Evolutionary conservation across 2,797 vertebrate species (phyloP).

Genomic region (Pempheris klunzingeri): DNA sequence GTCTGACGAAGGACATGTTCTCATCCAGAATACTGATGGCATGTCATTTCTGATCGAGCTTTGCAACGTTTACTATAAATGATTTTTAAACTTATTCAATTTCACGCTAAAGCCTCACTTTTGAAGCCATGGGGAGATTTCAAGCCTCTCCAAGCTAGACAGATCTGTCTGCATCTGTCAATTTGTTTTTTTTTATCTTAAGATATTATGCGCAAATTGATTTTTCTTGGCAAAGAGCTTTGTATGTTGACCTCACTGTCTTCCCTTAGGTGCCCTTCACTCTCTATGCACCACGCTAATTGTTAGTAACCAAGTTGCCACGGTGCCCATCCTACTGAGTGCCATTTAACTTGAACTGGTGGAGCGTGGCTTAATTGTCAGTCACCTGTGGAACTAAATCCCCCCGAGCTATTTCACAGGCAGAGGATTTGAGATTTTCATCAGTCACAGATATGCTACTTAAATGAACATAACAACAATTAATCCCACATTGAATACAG

Average conservation of each 20-base stretch:
- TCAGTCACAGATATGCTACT: slow-evolving; percentile 66
- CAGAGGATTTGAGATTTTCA: slow-evolving; percentile 51
- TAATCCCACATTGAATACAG: slow-evolving; percentile 61
- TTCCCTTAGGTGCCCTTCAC: slow-evolving; percentile 28
- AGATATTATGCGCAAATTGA: slow-evolving; percentile 3
- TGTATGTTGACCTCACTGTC: slow-evolving; percentile 17
- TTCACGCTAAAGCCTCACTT: slow-evolving; percentile 50
- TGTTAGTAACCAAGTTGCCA: slow-evolving; percentile 26
- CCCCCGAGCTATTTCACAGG: slow-evolving; percentile 37
- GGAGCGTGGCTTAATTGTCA: slow-evolving; percentile 52
- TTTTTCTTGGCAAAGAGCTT: neutral
- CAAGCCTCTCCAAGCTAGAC: neutral
- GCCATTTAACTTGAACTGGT: slow-evolving; percentile 42
- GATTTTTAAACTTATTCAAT: slow-evolving; percentile 62
- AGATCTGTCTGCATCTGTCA: slow-evolving; percentile 25
- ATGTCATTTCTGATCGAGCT: slow-evolving; percentile 50
- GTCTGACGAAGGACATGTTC: slow-evolving; percentile 47
- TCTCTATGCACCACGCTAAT: slow-evolving; percentile 15
- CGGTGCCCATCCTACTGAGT: neutral
- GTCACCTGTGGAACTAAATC: slow-evolving; percentile 63
- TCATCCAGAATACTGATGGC: slow-evolving; percentile 58
- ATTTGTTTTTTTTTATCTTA: slow-evolving; percentile 28
- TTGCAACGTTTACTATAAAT: slow-evolving; percentile 34
- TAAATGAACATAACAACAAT: slow-evolving; percentile 59
- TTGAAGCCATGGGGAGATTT: slow-evolving; percentile 22